phyloP scores from a whole-genome alignment of 2,888 invertebrate species.

The Ochropleura plecta region DNA sequence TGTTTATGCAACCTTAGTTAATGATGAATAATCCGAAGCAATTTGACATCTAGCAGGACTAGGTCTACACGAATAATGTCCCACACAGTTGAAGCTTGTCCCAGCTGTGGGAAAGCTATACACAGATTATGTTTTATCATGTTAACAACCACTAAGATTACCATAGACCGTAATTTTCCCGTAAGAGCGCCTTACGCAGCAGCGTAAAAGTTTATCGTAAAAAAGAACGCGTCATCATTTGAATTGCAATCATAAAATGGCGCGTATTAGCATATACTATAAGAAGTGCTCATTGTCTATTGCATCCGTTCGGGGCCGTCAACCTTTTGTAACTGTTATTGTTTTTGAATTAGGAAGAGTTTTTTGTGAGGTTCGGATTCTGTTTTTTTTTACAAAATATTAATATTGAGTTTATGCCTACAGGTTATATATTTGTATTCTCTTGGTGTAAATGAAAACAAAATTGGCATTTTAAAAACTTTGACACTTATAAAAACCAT shows the following conservation, averaged over 20 bases:
- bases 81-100: neutral
- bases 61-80: neutral
- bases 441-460: neutral
- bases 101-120: neutral
- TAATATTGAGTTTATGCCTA: neutral
- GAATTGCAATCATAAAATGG: conserved; percentile 72
- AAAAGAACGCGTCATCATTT: conserved; percentile 71
- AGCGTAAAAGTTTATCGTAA: conserved; percentile 62
- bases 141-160: neutral
- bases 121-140: neutral
- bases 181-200: conserved; percentile 59
- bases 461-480: too few species aligned
- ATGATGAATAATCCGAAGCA: neutral
- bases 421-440: neutral
- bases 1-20: neutral
- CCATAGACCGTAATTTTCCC: conserved; percentile 55
- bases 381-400: neutral
- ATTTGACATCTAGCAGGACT: neutral
- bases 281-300: conserved; percentile 73
- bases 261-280: conserved; percentile 74
- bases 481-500: neutral
- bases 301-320: conserved; percentile 70
- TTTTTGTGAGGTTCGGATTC: conserved; percentile 7
- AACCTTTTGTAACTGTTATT: conserved; percentile 68
- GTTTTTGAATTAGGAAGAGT: conserved; percentile 51